Evolutionary conservation across 2,888 invertebrate genomes (phyloP).

Genomic region (Petrolisthes manimaculis): DNA sequence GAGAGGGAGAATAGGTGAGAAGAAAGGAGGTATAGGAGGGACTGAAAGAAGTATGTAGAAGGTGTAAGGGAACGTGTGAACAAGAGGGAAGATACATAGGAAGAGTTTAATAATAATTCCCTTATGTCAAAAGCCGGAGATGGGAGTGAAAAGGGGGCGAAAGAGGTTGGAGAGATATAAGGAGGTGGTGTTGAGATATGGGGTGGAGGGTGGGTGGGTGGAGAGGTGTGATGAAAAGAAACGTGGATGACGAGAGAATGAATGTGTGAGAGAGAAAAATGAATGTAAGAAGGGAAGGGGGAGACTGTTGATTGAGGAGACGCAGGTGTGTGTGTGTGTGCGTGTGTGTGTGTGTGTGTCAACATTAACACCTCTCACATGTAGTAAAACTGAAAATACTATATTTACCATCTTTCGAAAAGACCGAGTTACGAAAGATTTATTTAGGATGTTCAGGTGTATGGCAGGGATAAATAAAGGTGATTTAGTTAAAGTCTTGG

Average conservation of each 20-base stretch:
- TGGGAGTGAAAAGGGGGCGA: not conserved
- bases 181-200: not conserved
- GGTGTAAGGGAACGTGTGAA: not conserved
- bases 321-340: not conserved
- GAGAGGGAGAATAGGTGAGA: not conserved
- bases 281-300: too few species aligned
- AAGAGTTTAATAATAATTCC: too few species aligned
- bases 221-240: not conserved
- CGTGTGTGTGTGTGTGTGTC: too few species aligned
- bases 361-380: too few species aligned
- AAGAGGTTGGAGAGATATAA: not conserved
- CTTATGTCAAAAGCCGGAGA: too few species aligned
- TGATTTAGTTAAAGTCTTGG: too few species aligned
- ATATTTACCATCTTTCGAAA: too few species aligned
- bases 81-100: not conserved
- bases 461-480: too few species aligned
- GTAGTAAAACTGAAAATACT: too few species aligned
- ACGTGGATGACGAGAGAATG: not conserved
- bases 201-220: not conserved
- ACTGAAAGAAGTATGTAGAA: not conserved
- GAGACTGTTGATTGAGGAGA: not conserved
- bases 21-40: not conserved
- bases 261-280: not conserved
- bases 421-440: too few species aligned
- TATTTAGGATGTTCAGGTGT: too few species aligned